Evolutionary conservation across 2,797 vertebrate genomes (phyloP).

Genomic region (Diglossa cyanea): DNA sequence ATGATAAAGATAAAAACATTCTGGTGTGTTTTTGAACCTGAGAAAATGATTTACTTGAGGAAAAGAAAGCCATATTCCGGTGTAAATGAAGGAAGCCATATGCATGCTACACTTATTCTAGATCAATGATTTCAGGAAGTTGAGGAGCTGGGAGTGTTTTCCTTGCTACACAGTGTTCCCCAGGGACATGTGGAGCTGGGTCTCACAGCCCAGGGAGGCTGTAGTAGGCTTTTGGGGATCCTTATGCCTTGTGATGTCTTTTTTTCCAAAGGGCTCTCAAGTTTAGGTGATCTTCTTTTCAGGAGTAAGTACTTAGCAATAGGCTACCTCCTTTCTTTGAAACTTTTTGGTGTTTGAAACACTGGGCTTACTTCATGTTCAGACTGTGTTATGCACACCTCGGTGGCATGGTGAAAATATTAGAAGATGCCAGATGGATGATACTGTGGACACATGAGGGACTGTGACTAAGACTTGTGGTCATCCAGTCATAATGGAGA

Average conservation of each 20-base stretch:
- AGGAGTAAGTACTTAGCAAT: not conserved
- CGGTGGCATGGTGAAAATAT: not conserved
- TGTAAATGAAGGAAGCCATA: not conserved
- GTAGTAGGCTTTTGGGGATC: not conserved
- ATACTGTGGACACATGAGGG: not conserved
- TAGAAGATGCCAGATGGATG: not conserved
- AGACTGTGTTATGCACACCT: not conserved
- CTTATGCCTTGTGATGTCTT: not conserved
- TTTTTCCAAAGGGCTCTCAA: not conserved
- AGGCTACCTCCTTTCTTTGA: not conserved
- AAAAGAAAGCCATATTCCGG: not conserved
- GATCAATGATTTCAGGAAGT: not conserved
- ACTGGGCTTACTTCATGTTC: not conserved
- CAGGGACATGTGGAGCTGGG: fast-evolving
- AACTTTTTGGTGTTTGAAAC: not conserved
- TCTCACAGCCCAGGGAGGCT: not conserved
- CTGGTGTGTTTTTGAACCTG: not conserved
- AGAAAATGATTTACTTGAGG: not conserved
- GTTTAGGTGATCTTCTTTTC: not conserved
- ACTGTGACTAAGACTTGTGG: not conserved
- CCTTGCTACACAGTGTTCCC: fast-evolving
- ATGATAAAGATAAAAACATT: not conserved
- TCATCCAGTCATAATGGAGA: not conserved
- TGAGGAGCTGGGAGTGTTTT: not conserved
- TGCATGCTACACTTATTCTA: not conserved